Evolutionary conservation across 2,797 vertebrate species (phyloP), one percentile per base, ranked within the genome.

Genomic region (Microchirus variegatus): DNA sequence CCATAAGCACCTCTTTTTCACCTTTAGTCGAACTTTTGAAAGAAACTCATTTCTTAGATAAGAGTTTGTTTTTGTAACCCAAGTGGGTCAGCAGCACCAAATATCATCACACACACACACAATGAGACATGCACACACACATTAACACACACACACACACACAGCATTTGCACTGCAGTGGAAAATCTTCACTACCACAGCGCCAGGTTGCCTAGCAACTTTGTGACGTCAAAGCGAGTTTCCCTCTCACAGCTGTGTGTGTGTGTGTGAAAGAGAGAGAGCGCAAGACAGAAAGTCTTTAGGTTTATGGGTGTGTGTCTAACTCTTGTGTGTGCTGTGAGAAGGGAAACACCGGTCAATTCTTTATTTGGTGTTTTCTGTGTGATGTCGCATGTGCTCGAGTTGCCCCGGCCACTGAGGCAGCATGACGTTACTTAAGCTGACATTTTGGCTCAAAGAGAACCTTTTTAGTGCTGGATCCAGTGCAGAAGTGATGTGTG

Each of bases 111-210:
- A 40, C 47, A 18, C 47, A 22, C 31, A 59, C 56, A 74, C 53
- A 64, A 31, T 42, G 41, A 42, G 41, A 41, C 41, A 14, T 15
- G 13, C 48, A 44, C 45, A 63, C 61, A 66, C 53, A 41, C 48
- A 53, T 62, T 69, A 36, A 63, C 43, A 61, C 64, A 62, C 62
- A 61, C 46, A 44, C 49, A 46, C 47, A 74, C 53, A 64, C 56
- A 54, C 55, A 18, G 11, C 73, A 69, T 86, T 84, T 83, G 74
- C 51, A 58, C 81, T 83, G 85, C 91, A 94, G 89, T 94, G 93
- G 93, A 94, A 94, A 94, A 93, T 91, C 89, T 94, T 92, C 88
- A 81, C 87, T 87, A 87, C 92, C 91, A 86, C 89, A 78, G 91
- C 90, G 88, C 85, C 87, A 62, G 41, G 93, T 93, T 90, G 87